Evolutionary conservation across 2,797 vertebrate species (phyloP), one percentile per base, ranked within the genome.

Genomic region (Lycodopsis pacificus): DNA sequence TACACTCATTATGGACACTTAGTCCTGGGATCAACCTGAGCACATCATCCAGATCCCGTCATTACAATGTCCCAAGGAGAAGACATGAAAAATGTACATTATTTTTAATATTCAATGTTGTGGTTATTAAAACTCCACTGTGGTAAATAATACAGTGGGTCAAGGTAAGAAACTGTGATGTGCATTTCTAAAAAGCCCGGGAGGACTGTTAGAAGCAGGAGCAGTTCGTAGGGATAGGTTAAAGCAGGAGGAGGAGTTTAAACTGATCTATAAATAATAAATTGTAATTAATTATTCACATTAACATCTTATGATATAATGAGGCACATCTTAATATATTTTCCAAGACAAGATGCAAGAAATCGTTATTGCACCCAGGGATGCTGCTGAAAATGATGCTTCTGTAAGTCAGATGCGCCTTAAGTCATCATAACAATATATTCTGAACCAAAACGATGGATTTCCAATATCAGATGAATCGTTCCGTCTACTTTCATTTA

Each of bases 31-130:
- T 61, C 48, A 59, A 51, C 17, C 63, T 36, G 27, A 79, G 32
- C 44, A 25, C 65, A 51, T 79, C 76, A 49, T 69, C 44, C 48
- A 61, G 30, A 42, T 57, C 46, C 22, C 10, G 40, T 64, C 38
- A 65, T 76, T 64, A 67, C 44, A 71, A 22, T 62, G 42, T 78
- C 61, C 73, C 56, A 34, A 44, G 58, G 62, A 59, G 63, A 54
- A 87, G 57, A 70, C 27, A 76, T 86, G 49, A 32, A 86, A 86
- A 76, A 88, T 87, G 0, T 76, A 77, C 22, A 49, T 72, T 62
- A 48, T 30, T 25, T 51, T 86, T 25, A 62, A 73, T 81, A 87
- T 87, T 82, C 73, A 78, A 65, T 9, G 68, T 48, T 25, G 69
- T 0, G 14, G 57, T 25, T 57, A 62, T 25, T 57, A 62, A 49